Conservation (phyloP, 2,797 vertebrate genomes). For the Enteromius viviparus region DNA sequence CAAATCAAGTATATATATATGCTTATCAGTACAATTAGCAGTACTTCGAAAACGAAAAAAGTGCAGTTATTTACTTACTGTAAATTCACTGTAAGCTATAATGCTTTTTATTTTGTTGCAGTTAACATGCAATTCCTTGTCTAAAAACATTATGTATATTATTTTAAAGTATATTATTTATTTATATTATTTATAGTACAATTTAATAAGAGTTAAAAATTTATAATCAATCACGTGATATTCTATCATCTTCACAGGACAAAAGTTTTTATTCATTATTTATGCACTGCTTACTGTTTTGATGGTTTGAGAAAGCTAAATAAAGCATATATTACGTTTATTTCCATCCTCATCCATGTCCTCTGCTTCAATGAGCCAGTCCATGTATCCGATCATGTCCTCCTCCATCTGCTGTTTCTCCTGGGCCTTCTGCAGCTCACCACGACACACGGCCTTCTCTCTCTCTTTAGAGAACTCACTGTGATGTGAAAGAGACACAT, state of each 20-base stretch:
- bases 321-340: slow-evolving; percentile 57
- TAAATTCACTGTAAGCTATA: not conserved
- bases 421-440: slow-evolving; percentile 94
- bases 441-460: slow-evolving; percentile 96
- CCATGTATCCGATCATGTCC: slow-evolving; percentile 95
- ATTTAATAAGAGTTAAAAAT: too few species aligned
- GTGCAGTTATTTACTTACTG: not conserved
- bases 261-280: not conserved
- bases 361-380: slow-evolving; percentile 98
- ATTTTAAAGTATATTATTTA: not conserved
- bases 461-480: slow-evolving; percentile 99
- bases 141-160: not conserved
- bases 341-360: slow-evolving; percentile 95
- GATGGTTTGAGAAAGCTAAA: not conserved
- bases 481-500: slow-evolving; percentile 52
- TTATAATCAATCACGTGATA: not conserved
- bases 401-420: slow-evolving; percentile 98
- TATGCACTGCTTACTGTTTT: not conserved
- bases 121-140: not conserved
- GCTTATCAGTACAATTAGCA: too few species aligned
- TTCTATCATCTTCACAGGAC: not conserved
- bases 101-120: not conserved
- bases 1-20: not conserved
- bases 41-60: too few species aligned
- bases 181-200: not conserved